Percentiles rank a stretch among this genome's conserved stretches.
phyloP scores from a whole-genome alignment of 2,888 invertebrate genomes.

The Caenorhabditis sp. region DNA sequence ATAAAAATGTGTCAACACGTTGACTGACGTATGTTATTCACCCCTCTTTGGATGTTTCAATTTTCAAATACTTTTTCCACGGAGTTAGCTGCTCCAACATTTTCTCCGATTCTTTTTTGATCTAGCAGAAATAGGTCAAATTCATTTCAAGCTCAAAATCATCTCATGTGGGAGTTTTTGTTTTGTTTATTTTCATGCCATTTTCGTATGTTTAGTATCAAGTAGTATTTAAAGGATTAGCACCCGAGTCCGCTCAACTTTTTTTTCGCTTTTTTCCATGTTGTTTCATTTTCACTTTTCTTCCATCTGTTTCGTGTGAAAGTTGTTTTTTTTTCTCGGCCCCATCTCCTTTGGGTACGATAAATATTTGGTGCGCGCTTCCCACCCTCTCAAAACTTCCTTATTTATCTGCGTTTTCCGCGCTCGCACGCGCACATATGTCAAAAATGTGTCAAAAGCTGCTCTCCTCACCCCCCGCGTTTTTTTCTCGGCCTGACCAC shows the following conservation, averaged over 20 bases:
- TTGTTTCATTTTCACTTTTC: too few relatives aligned
- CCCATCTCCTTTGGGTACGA: not conserved
- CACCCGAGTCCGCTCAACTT: not conserved
- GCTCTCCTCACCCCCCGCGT: conserved; percentile 1
- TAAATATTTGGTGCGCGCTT: not conserved
- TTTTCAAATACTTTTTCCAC: too few relatives aligned
- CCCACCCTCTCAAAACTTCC: not conserved
- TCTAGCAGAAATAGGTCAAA: not conserved
- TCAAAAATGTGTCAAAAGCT: not conserved
- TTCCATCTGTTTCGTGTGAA: not conserved
- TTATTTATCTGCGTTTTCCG: not conserved
- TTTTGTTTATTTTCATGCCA: not conserved
- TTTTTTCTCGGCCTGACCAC: not conserved
- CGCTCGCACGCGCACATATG: not conserved
- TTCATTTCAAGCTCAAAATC: too few relatives aligned
- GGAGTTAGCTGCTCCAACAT: too few relatives aligned
- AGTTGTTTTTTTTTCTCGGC: conserved; percentile 1
- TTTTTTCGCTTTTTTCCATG: not conserved
- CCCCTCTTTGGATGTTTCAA: too few relatives aligned
- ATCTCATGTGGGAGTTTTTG: not conserved
- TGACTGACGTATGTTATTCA: too few relatives aligned
- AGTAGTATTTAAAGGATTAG: not conserved
- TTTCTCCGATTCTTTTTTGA: not conserved
- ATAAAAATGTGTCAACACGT: not conserved
- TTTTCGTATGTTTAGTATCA: not conserved